A percentile compares a stretch with the other conserved stretches of the same genome.
These are phyloP conservation scores for Sialia sialis DNA, from an alignment of 2,113 vertebrate species.

Conservation along the genomic window DNA sequence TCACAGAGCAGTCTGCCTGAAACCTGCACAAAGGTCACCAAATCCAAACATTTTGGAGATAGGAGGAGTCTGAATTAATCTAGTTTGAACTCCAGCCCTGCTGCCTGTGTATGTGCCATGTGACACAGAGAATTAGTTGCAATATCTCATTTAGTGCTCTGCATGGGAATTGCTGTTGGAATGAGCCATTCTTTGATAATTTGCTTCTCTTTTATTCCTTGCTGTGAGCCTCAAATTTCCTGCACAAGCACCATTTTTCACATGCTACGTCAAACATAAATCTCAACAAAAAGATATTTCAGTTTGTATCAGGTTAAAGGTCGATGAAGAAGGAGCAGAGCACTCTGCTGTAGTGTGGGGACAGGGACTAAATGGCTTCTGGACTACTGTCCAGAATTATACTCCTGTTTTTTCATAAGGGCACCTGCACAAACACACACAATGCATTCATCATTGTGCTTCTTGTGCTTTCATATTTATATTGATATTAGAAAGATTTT, in stretches of 20 bases:
- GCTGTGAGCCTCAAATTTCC: background rate
- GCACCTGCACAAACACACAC: fast-evolving
- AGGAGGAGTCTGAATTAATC: background rate
- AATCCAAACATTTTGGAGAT: background rate
- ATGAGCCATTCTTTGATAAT: background rate
- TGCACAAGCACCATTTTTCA: background rate
- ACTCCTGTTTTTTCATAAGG: background rate
- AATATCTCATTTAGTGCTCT: background rate
- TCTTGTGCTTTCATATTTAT: background rate
- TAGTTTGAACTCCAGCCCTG: background rate
- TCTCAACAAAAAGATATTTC: background rate
- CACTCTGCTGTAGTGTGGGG: background rate
- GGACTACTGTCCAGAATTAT: background rate
- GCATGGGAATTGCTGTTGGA: background rate
- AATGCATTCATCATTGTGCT: background rate
- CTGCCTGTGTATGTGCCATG: background rate
- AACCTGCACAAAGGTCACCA: background rate
- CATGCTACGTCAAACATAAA: background rate
- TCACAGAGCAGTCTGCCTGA: background rate
- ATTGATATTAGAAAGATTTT: background rate
- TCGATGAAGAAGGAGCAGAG: background rate
- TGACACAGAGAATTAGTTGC: background rate
- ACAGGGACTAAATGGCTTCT: background rate
- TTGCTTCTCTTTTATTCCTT: background rate
- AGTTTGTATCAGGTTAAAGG: background rate